phyloP scores from a whole-genome alignment of 2,797 vertebrate species.

The Melanogrammus aeglefinus region DNA sequence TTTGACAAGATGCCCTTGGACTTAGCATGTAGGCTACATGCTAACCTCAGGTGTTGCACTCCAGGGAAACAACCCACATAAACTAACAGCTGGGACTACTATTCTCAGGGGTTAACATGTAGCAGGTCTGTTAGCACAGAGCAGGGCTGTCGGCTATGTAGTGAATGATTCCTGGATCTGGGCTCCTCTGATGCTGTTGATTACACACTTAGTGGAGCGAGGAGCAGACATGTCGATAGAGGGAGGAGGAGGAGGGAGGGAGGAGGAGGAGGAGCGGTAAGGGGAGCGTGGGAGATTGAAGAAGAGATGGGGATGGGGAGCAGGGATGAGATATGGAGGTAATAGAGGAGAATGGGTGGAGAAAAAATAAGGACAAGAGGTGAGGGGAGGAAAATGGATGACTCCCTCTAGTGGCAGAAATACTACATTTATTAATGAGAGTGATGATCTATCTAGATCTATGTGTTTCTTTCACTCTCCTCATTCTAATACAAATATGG shows the following conservation, averaged over 20 bases:
- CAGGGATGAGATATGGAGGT: background rate
- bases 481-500: too few relatives aligned
- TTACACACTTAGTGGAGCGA: conserved; percentile 72
- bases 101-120: too few relatives aligned
- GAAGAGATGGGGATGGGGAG: too few relatives aligned
- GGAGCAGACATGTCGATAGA: conserved; percentile 69
- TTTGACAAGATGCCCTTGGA: too few relatives aligned
- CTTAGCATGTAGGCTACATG: too few relatives aligned
- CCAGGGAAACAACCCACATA: conserved; percentile 52
- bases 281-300: too few relatives aligned
- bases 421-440: conserved; percentile 4
- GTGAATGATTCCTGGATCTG: conserved; percentile 77
- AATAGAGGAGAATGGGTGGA: conserved; percentile 1
- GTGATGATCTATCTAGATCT: background rate
- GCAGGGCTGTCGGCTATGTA: conserved; percentile 57
- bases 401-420: conserved; percentile 45
- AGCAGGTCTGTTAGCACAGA: conserved; percentile 39
- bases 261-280: conserved; percentile 13
- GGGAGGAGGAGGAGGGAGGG: conserved; percentile 26
- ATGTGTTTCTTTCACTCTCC: background rate
- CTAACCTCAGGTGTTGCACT: too few relatives aligned
- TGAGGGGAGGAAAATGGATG: conserved; percentile 14
- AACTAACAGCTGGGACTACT: background rate
- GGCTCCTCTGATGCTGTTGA: conserved; percentile 73
- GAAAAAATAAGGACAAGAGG: background rate